phyloP scores from a whole-genome alignment of 2,888 invertebrate genomes.

The Argyresthia albistria region DNA sequence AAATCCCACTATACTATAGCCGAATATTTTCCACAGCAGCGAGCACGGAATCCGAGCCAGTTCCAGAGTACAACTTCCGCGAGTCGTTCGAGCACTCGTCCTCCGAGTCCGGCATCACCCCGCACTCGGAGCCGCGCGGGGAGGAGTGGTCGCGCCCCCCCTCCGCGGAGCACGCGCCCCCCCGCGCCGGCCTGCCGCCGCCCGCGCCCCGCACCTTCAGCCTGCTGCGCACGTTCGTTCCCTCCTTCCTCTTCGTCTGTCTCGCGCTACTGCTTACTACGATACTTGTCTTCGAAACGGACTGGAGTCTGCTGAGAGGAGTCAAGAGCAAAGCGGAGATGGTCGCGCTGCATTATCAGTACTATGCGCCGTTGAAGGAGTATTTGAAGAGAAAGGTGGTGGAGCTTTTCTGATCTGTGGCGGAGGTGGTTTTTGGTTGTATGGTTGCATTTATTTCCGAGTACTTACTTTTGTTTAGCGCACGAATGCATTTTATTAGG shows the following conservation, averaged over 20 bases:
- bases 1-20: no score
- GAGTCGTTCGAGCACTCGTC: slow-evolving; percentile 87
- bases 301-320: slow-evolving; percentile 74
- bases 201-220: slow-evolving; percentile 67
- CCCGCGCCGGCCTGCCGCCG: slow-evolving; percentile 28
- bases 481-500: neutral
- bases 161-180: slow-evolving; percentile 57
- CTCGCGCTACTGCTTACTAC: slow-evolving; percentile 78
- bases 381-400: slow-evolving; percentile 77
- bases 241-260: slow-evolving; percentile 83
- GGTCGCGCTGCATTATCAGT: slow-evolving; percentile 80
- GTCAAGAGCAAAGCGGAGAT: slow-evolving; percentile 85
- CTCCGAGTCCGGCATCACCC: slow-evolving; percentile 78
- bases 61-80: slow-evolving; percentile 80
- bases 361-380: slow-evolving; percentile 88
- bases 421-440: neutral
- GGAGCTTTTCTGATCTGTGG: slow-evolving; percentile 71
- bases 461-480: neutral
- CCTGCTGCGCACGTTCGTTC: slow-evolving; percentile 80
- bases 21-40: slow-evolving; percentile 14
- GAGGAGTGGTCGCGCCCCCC: slow-evolving; percentile 50
- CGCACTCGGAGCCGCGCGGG: slow-evolving; percentile 24
- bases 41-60: slow-evolving; percentile 47
- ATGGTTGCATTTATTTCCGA: neutral
- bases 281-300: slow-evolving; percentile 84